Evolutionary conservation across 2,797 vertebrate species (phyloP).

Genomic region (Darevskia nairensis): DNA sequence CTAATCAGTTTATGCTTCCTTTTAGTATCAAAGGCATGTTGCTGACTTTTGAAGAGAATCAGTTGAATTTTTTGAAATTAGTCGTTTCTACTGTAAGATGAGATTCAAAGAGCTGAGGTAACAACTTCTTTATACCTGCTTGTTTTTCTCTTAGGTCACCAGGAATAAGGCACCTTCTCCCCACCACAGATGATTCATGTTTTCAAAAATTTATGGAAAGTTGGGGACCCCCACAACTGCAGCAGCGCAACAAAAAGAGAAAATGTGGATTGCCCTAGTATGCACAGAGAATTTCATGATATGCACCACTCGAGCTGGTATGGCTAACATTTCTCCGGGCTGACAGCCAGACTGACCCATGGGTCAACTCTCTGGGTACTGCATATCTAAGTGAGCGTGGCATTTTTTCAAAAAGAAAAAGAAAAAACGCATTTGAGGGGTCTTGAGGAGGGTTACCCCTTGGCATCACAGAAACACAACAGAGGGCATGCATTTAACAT

Average conservation of each 20-base stretch:
- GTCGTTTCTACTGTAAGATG: not conserved
- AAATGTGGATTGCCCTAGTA: not conserved
- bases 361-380: no score
- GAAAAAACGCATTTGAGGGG: no score
- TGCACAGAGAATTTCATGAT: not conserved
- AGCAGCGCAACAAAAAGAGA: not conserved
- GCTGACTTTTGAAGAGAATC: no score
- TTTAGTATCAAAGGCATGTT: not conserved
- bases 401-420: no score
- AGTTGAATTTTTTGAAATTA: slow-evolving; percentile 13
- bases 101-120: not conserved
- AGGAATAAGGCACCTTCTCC: not conserved
- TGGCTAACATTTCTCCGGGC: no score
- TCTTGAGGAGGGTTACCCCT: no score
- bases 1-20: not conserved
- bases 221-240: not conserved
- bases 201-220: no score
- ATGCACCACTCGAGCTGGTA: no score
- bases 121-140: not conserved
- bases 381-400: no score
- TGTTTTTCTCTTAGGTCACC: not conserved
- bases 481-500: no score
- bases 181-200: not conserved
- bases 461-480: no score
- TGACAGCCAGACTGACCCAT: no score